These are phyloP conservation scores for Mus spicilegus DNA, from an alignment of 2,113 vertebrate species.

Conservation along the genomic window DNA sequence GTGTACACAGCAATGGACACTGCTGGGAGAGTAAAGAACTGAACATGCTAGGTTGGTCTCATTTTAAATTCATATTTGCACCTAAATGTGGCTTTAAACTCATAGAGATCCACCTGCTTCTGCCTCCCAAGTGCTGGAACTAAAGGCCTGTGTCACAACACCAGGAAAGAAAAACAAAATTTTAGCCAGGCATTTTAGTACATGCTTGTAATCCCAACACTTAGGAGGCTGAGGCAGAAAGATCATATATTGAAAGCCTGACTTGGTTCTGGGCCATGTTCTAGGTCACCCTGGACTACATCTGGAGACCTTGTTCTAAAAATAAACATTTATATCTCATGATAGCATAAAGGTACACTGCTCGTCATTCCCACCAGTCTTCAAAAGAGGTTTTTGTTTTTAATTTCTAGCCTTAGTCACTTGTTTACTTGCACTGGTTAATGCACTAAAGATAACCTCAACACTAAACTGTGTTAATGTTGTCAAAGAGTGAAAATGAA, in stretches of 20 bases:
- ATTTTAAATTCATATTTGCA: constrained; percentile 1
- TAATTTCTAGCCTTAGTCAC: constrained; percentile 18
- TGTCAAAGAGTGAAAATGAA: not conserved
- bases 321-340: not conserved
- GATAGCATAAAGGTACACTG: not conserved
- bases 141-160: not conserved
- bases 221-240: not conserved
- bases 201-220: not conserved
- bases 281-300: not conserved
- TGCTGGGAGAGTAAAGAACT: not conserved
- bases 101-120: not conserved
- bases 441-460: not conserved
- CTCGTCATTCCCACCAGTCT: not conserved
- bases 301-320: not conserved
- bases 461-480: not conserved
- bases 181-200: not conserved
- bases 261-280: not conserved
- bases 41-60: not conserved
- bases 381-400: not conserved
- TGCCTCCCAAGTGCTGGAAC: not conserved
- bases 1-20: constrained; percentile 12
- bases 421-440: not conserved
- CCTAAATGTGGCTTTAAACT: not conserved
- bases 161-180: not conserved
- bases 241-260: not conserved